Evolutionary conservation across 2,113 vertebrate genomes (phyloP).

Genomic region (Nanorana parkeri): DNA sequence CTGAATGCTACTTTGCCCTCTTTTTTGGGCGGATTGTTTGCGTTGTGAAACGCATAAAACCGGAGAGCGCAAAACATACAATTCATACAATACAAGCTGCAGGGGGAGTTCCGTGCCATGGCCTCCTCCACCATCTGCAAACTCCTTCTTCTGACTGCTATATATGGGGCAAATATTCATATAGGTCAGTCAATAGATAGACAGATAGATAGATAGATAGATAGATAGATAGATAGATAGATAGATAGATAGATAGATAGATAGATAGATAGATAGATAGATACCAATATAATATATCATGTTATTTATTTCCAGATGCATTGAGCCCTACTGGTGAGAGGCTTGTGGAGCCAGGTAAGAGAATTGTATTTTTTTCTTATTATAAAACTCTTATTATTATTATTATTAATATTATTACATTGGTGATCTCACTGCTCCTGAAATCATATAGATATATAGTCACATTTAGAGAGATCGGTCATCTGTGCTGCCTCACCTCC

Average conservation of each 20-base stretch:
- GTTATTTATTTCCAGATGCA: not conserved
- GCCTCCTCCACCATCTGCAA: not conserved
- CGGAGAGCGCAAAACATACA: not conserved
- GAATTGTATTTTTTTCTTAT: not conserved
- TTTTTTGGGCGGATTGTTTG: not conserved
- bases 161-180: not conserved
- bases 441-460: too few species aligned
- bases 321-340: not conserved
- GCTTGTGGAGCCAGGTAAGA: not conserved
- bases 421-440: too few species aligned
- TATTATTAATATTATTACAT: not conserved
- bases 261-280: not conserved
- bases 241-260: not conserved
- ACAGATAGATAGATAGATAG: not conserved
- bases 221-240: not conserved
- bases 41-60: not conserved
- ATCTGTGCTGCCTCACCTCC: too few species aligned
- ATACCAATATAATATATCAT: not conserved
- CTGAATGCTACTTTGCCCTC: not conserved
- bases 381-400: too few species aligned
- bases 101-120: not conserved
- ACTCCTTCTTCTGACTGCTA: not conserved
- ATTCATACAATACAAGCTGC: not conserved
- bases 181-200: not conserved
- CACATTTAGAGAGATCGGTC: too few species aligned